Conservation (phyloP, 2,113 vertebrate genomes). For the Laticauda laticaudata region DNA sequence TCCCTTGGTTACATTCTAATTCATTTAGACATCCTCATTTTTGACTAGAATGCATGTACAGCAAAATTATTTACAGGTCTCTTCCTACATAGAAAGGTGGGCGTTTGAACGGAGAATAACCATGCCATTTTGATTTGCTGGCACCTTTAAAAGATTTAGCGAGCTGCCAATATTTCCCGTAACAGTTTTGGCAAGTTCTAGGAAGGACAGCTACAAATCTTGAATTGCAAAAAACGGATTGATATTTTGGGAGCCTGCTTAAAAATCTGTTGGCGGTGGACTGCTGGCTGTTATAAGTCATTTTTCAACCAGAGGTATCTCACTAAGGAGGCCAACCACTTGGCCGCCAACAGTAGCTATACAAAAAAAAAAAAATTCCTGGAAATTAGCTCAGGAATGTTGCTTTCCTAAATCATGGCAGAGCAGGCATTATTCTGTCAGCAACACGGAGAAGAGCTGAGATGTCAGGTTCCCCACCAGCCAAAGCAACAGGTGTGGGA, state of each 20-base stretch:
- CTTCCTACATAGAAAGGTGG: neutral
- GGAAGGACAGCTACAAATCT: neutral
- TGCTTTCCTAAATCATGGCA: neutral
- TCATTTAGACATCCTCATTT: neutral
- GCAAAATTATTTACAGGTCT: neutral
- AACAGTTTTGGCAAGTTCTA: neutral
- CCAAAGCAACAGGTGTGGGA: neutral
- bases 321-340: neutral
- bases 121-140: neutral
- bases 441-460: neutral
- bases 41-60: accelerated
- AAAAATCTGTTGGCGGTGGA: neutral
- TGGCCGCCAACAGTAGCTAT: neutral
- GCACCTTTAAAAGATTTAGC: neutral
- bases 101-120: neutral
- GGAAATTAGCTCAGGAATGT: neutral
- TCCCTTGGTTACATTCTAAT: no score
- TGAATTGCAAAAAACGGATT: neutral
- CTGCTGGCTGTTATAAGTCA: neutral
- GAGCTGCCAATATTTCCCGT: neutral
- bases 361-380: neutral
- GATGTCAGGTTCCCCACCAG: neutral
- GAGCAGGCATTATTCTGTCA: neutral
- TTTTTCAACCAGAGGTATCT: neutral
- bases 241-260: neutral